These are phyloP conservation scores for Tenualosa thibaudeaui DNA, from an alignment of 2,797 vertebrate species.

Conservation along the genomic window DNA sequence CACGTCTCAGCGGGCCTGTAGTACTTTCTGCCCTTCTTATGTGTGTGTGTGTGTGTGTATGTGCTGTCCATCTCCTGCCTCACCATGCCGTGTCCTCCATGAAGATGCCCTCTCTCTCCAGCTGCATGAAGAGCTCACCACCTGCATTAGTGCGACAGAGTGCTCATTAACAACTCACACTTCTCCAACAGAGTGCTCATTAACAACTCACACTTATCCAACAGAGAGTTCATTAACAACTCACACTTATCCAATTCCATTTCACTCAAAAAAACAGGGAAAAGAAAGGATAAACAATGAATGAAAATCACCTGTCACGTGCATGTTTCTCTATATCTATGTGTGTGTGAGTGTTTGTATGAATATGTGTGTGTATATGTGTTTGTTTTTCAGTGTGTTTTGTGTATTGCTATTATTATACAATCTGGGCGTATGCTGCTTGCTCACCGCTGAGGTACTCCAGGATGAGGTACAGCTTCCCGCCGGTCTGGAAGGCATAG, in stretches of 20 bases:
- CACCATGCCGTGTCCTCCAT: constrained; percentile 92
- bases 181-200: no score
- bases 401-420: background rate
- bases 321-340: background rate
- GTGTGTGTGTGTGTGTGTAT: background rate
- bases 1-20: background rate
- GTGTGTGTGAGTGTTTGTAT: no score
- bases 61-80: constrained; percentile 38
- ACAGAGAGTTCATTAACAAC: constrained; percentile 13
- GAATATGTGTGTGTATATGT: no score
- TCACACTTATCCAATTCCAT: background rate
- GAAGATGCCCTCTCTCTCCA: constrained; percentile 92
- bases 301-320: background rate
- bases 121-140: constrained; percentile 90
- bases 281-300: background rate
- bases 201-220: background rate
- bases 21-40: background rate
- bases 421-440: background rate
- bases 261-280: background rate
- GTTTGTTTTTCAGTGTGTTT: background rate
- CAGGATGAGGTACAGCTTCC: constrained; percentile 93
- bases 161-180: background rate
- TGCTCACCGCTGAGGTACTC: constrained; percentile 87
- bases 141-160: constrained; percentile 66
- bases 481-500: constrained; percentile 92